Percentiles rank a stretch among this genome's conserved stretches.
Evolutionary conservation across 1,140 invertebrate species (phyloP).

Genomic region (Melanaphis sacchari): DNA sequence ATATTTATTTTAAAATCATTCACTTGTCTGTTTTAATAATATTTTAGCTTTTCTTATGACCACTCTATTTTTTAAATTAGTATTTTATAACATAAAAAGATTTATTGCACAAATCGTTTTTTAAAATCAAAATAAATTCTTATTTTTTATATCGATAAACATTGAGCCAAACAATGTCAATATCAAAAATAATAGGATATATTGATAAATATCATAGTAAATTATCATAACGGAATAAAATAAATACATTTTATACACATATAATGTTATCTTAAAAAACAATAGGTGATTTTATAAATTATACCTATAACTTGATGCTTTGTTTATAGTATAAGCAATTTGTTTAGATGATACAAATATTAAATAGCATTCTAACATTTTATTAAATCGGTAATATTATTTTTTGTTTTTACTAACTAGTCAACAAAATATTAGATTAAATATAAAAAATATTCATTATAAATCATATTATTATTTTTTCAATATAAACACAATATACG

Average conservation of each 20-base stretch:
- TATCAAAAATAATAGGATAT: neutral
- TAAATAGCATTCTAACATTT: too few species aligned
- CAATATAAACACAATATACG: neutral
- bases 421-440: neutral
- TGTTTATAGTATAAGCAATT: neutral
- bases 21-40: neutral
- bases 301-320: neutral
- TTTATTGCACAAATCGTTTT: neutral
- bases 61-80: neutral
- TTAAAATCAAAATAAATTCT: neutral
- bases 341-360: neutral
- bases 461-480: neutral
- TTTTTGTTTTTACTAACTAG: neutral
- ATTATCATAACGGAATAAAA: neutral
- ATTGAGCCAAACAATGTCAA: neutral
- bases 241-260: neutral
- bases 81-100: neutral
- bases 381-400: neutral
- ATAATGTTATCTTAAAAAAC: neutral
- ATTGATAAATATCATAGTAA: neutral
- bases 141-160: neutral
- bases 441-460: neutral
- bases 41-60: neutral
- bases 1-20: neutral
- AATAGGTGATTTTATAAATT: conserved; percentile 11